A percentile compares a stretch with the other conserved stretches of the same genome.
These are phyloP conservation scores for Mus caroli DNA, from an alignment of 2,797 vertebrate genomes.

Conservation along the genomic window DNA sequence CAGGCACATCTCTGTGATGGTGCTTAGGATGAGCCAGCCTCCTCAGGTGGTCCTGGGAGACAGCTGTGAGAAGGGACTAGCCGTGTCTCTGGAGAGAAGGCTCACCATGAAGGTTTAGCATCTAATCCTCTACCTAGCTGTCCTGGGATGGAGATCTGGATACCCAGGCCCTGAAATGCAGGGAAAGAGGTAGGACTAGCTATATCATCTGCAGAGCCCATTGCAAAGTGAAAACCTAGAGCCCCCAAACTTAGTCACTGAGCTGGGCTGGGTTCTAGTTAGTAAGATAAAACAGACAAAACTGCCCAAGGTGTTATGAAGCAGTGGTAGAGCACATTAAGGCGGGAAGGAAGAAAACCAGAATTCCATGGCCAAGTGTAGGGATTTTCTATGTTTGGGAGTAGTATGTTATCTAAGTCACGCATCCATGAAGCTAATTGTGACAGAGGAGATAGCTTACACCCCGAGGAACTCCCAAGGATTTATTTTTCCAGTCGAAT, in stretches of 20 bases:
- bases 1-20: neutral
- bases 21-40: neutral
- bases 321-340: neutral
- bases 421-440: rapidly evolving
- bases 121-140: neutral
- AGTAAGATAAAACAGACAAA: neutral
- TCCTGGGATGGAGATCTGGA: neutral
- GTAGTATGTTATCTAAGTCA: rapidly evolving
- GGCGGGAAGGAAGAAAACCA: neutral
- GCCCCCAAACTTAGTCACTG: neutral
- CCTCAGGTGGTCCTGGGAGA: neutral
- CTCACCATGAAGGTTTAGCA: neutral
- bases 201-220: neutral
- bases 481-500: neutral
- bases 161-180: neutral
- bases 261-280: neutral
- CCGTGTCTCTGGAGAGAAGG: neutral
- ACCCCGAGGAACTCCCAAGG: neutral
- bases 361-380: neutral
- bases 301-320: neutral
- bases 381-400: neutral
- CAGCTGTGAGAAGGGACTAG: neutral
- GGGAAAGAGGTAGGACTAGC: neutral
- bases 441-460: neutral
- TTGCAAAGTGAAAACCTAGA: neutral